These are phyloP conservation scores for Trichomalopsis sarcophagae DNA, from an alignment of 1,140 invertebrate genomes.

Conservation along the genomic window DNA sequence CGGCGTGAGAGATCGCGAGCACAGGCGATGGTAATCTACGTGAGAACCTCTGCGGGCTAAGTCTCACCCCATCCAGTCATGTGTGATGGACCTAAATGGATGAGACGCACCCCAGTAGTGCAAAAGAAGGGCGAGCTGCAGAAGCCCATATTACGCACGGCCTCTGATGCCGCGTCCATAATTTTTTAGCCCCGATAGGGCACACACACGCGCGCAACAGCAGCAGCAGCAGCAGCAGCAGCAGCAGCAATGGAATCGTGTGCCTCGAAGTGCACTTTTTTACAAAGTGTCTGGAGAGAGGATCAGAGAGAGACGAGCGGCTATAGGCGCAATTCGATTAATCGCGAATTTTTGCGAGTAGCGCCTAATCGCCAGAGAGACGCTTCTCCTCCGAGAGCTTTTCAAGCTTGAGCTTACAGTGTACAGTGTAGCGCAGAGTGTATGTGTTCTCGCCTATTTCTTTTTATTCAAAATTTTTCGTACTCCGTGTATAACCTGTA, in stretches of 20 bases:
- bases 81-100: slow-evolving; percentile 76
- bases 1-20: slow-evolving; percentile 14
- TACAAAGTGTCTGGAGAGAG: slow-evolving; percentile 30
- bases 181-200: slow-evolving; percentile 58
- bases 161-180: slow-evolving; percentile 62
- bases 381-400: neutral
- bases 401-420: neutral
- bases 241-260: neutral
- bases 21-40: slow-evolving; percentile 66
- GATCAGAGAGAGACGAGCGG: neutral
- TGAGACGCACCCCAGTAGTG: slow-evolving; percentile 70
- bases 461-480: no score
- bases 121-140: neutral
- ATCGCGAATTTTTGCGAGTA: slow-evolving; percentile 10
- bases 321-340: slow-evolving; percentile 27
- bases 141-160: slow-evolving; percentile 49
- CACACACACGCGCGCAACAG: neutral
- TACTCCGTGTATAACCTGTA: no score
- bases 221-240: neutral
- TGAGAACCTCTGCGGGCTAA: slow-evolving; percentile 73
- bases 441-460: no score
- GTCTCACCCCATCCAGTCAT: slow-evolving; percentile 74
- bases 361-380: neutral
- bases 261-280: slow-evolving; percentile 45
- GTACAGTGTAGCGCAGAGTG: no score